These are phyloP conservation scores for Cheilosia vernalis DNA, from an alignment of 2,888 invertebrate species.

Conservation along the genomic window DNA sequence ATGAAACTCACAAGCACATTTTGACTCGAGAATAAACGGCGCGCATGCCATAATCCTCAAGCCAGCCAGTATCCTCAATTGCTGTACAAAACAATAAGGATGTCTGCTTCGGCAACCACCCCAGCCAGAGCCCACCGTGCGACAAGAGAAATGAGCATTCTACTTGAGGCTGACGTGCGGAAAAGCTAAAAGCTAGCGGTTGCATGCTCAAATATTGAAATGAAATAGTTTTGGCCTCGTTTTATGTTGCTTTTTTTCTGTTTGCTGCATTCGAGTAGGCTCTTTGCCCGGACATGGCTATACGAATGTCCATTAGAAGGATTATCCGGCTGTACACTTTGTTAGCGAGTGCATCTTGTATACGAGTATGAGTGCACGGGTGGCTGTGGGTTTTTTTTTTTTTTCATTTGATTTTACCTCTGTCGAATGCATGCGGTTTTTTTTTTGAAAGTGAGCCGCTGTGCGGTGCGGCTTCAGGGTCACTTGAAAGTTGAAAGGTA, in stretches of 20 bases:
- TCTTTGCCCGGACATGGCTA: conserved; percentile 23
- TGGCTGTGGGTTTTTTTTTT: background rate
- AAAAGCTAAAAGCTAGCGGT: conserved; percentile 68
- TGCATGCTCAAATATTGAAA: conserved; percentile 71
- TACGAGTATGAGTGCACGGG: conserved; percentile 4
- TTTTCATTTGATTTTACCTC: background rate
- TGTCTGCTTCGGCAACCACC: conserved; percentile 19
- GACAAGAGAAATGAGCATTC: conserved; percentile 55
- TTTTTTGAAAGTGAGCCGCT: conserved; percentile 12
- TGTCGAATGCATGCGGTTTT: conserved; percentile 47
- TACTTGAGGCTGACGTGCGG: conserved; percentile 64
- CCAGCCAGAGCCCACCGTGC: background rate
- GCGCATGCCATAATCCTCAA: conserved; percentile 37
- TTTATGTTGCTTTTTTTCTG: background rate
- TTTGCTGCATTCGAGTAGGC: conserved; percentile 19
- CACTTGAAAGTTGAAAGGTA: conserved; percentile 38
- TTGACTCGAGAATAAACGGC: conserved; percentile 41
- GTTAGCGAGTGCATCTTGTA: conserved; percentile 29
- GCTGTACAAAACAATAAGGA: conserved; percentile 38
- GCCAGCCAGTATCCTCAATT: conserved; percentile 46
- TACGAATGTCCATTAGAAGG: conserved; percentile 43
- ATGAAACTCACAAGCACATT: conserved; percentile 25
- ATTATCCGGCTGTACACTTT: conserved; percentile 58
- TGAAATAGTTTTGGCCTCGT: conserved; percentile 49
- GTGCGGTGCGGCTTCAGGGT: conserved; percentile 41